Evolutionary conservation across 2,797 vertebrate genomes (phyloP).

Genomic region (Cottoperca gobio): DNA sequence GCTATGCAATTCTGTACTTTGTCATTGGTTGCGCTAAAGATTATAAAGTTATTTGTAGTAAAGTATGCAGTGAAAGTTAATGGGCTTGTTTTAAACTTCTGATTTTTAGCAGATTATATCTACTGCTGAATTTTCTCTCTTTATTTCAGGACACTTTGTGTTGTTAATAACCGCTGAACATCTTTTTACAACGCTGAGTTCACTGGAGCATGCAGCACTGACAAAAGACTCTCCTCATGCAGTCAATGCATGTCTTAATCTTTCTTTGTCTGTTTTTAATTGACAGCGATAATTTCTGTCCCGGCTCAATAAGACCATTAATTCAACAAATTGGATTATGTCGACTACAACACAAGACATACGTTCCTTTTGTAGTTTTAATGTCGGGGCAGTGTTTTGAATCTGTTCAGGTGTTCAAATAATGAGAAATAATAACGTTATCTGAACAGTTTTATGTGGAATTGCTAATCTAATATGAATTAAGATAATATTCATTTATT

Average conservation of each 20-base stretch:
- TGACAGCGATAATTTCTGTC: slow-evolving; percentile 34
- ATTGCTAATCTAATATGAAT: not conserved
- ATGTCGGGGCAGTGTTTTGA: not conserved
- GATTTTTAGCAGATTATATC: slow-evolving; percentile 21
- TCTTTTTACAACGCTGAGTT: slow-evolving; percentile 32
- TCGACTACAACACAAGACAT: not conserved
- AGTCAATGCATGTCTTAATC: slow-evolving; percentile 9
- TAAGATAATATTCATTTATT: not conserved
- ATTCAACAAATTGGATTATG: slow-evolving; percentile 28
- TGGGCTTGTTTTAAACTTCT: slow-evolving; percentile 18
- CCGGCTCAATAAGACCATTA: slow-evolving; percentile 35
- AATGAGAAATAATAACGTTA: not conserved
- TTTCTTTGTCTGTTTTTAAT: slow-evolving; percentile 65
- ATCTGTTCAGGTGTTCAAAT: not conserved
- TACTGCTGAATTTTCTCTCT: not conserved
- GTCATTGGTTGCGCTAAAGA: not conserved
- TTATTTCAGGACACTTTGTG: slow-evolving; percentile 20
- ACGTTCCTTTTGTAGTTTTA: not conserved
- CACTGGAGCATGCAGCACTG: slow-evolving; percentile 14
- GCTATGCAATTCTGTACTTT: slow-evolving; percentile 3
- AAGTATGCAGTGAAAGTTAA: not conserved
- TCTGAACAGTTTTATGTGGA: not conserved
- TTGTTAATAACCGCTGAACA: slow-evolving; percentile 29
- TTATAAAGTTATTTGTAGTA: slow-evolving; percentile 17
- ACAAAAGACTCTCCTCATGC: slow-evolving; percentile 43